phyloP scores from a whole-genome alignment of 2,113 vertebrate species.

The Trinectes maculatus region DNA sequence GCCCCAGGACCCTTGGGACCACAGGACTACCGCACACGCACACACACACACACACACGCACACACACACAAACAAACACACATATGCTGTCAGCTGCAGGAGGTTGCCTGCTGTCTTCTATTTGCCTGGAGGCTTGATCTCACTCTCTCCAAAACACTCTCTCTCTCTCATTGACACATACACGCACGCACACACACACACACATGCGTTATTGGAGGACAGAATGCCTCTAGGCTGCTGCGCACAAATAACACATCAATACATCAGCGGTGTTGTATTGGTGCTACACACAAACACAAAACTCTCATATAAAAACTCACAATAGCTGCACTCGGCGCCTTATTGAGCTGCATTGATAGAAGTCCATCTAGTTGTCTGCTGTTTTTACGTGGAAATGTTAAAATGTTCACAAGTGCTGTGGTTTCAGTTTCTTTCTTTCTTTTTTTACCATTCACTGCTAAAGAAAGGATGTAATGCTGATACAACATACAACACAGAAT shows the following conservation, averaged over 20 bases:
- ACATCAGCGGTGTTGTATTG: slow-evolving; percentile 63
- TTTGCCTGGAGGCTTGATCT: slow-evolving; percentile 62
- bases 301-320: slow-evolving; percentile 38
- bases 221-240: slow-evolving; percentile 66
- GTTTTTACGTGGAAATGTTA: slow-evolving; percentile 19
- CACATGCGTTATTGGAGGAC: slow-evolving; percentile 42
- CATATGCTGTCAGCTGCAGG: slow-evolving; percentile 64
- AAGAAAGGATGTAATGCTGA: neutral
- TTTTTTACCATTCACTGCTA: neutral
- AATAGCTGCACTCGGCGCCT: slow-evolving; percentile 4
- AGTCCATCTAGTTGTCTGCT: neutral
- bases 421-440: no score
- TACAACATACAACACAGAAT: no score
- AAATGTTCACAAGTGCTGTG: slow-evolving; percentile 15
- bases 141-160: neutral
- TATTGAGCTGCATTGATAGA: slow-evolving; percentile 33
- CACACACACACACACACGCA: slow-evolving; percentile 45
- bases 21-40: slow-evolving; percentile 77
- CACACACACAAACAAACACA: slow-evolving; percentile 53
- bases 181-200: slow-evolving; percentile 34
- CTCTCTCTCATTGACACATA: slow-evolving; percentile 15
- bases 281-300: slow-evolving; percentile 59
- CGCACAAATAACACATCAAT: slow-evolving; percentile 77
- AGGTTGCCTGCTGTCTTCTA: slow-evolving; percentile 67
- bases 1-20: slow-evolving; percentile 79